These are phyloP conservation scores for Oryzias celebensis DNA, from an alignment of 2,113 vertebrate genomes.

Conservation along the genomic window DNA sequence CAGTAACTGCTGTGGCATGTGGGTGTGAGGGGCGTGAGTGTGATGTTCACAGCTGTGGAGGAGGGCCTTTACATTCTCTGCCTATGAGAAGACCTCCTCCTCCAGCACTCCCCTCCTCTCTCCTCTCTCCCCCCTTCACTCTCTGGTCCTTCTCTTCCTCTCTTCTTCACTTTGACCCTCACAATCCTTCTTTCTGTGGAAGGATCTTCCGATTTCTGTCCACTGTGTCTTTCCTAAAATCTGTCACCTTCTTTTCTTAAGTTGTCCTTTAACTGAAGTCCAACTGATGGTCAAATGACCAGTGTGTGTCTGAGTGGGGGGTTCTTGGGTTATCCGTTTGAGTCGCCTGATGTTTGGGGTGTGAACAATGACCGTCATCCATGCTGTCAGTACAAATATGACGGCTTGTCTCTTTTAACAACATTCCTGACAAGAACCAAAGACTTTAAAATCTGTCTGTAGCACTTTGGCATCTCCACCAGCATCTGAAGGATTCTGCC, in stretches of 20 bases:
- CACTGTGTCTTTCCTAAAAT: slow-evolving; percentile 10
- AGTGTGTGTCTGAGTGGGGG: slow-evolving; percentile 27
- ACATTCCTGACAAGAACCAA: too few relatives aligned
- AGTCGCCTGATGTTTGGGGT: slow-evolving; percentile 23
- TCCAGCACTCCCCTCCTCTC: not conserved
- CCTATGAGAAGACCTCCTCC: slow-evolving; percentile 32
- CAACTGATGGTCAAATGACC: slow-evolving; percentile 70
- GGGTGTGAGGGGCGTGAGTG: slow-evolving; percentile 31
- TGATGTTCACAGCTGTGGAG: slow-evolving; percentile 54
- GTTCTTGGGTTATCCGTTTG: slow-evolving; percentile 44
- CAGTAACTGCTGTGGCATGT: slow-evolving; percentile 23
- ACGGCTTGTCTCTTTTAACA: too few relatives aligned
- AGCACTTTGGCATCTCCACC: too few relatives aligned
- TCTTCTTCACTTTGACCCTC: not conserved
- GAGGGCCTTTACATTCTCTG: slow-evolving; percentile 40
- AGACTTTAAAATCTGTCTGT: too few relatives aligned
- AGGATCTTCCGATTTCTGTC: not conserved
- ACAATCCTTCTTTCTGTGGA: too few relatives aligned
- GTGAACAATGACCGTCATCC: too few relatives aligned
- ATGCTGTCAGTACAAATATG: too few relatives aligned
- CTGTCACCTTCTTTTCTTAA: slow-evolving; percentile 8
- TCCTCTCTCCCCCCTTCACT: not conserved
- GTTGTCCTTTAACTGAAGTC: slow-evolving; percentile 10
- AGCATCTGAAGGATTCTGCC: too few relatives aligned
- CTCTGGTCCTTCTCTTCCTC: not conserved